A percentile compares a stretch with the other conserved stretches of the same genome.
These are phyloP conservation scores for Pegoplata infirma DNA, from an alignment of 2,888 invertebrate species.

Conservation along the genomic window DNA sequence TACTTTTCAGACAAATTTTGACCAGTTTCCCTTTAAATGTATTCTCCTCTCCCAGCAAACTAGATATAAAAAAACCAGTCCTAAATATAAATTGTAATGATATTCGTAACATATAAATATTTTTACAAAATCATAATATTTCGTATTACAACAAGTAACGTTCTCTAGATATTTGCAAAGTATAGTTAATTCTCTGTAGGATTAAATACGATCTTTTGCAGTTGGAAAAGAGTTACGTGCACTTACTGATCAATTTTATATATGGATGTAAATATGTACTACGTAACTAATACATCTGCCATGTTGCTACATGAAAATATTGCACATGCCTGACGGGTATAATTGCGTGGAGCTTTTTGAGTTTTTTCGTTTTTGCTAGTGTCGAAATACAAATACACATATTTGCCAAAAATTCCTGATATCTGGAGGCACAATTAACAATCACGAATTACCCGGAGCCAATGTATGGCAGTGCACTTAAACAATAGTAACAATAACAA, in stretches of 20 bases:
- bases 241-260: conserved; percentile 30
- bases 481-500: conserved; percentile 34
- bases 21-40: too few relatives aligned
- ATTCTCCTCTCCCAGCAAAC: too few relatives aligned
- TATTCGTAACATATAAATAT: too few relatives aligned
- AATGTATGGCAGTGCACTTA: conserved; percentile 49
- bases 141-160: too few relatives aligned
- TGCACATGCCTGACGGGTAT: conserved; percentile 37
- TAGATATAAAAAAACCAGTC: too few relatives aligned
- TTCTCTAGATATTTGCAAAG: too few relatives aligned
- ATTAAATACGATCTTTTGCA: conserved; percentile 7
- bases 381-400: conserved; percentile 64
- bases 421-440: conserved; percentile 69
- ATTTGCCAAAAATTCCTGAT: conserved; percentile 71
- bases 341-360: conserved; percentile 42
- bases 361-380: conserved; percentile 59
- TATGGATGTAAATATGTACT: conserved; percentile 5
- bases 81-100: too few relatives aligned
- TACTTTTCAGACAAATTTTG: too few relatives aligned
- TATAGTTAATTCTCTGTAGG: too few relatives aligned
- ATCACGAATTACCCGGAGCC: conserved; percentile 71
- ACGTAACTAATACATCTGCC: conserved; percentile 7
- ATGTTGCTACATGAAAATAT: conserved; percentile 26
- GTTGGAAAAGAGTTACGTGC: conserved; percentile 26
- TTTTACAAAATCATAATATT: too few relatives aligned